Evolutionary conservation across 2,888 invertebrate genomes (phyloP).

Genomic region (Gastracanthus pulcherrimus): DNA sequence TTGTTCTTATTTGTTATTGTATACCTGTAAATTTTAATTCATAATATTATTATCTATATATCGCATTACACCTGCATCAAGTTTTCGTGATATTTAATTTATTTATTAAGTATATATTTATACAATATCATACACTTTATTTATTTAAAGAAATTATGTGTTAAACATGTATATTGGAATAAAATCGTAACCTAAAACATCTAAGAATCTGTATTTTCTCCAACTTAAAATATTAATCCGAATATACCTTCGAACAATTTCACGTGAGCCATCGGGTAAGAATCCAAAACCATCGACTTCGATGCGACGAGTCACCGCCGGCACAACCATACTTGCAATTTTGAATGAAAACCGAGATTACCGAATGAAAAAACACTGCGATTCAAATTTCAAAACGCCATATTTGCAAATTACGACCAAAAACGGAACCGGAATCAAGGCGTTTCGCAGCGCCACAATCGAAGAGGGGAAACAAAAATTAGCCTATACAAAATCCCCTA

Average conservation of each 20-base stretch:
- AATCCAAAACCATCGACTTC: conserved; percentile 69
- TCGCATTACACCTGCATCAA: not conserved
- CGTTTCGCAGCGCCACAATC: not conserved
- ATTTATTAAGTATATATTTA: too few relatives aligned
- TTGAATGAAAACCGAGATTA: not conserved
- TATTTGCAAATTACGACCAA: not conserved
- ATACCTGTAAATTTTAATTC: conserved; percentile 70
- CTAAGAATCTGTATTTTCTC: too few relatives aligned
- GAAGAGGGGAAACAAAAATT: not conserved
- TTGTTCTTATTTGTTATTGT: conserved; percentile 77
- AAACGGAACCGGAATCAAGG: not conserved
- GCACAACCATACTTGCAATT: conserved; percentile 4
- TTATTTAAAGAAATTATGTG: too few relatives aligned
- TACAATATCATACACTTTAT: too few relatives aligned
- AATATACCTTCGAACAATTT: conserved; percentile 66
- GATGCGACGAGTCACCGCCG: conserved; percentile 45
- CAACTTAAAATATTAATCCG: too few relatives aligned
- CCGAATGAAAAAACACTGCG: not conserved
- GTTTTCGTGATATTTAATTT: too few relatives aligned
- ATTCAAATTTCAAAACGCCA: not conserved
- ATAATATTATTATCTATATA: not conserved
- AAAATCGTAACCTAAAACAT: too few relatives aligned
- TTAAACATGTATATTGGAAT: too few relatives aligned
- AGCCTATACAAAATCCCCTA: conserved; percentile 24
- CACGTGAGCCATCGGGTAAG: conserved; percentile 55